Conservation (phyloP, 2,797 vertebrate genomes). For the Botia almorhae region DNA sequence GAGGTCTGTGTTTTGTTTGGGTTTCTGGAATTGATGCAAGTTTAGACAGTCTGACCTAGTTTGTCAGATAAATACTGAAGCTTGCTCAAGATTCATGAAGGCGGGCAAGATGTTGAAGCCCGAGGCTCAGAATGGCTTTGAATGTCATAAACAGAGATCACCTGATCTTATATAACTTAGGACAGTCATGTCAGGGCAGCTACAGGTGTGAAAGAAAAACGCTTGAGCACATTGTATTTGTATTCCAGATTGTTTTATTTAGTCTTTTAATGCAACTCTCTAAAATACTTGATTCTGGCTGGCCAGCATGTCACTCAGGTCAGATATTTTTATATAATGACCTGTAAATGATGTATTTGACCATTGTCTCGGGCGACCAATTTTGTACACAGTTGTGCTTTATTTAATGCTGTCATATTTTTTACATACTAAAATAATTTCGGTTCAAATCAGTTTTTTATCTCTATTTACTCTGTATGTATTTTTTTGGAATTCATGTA, state of each 20-base stretch:
- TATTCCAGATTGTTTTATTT: neutral
- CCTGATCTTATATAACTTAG: slow-evolving; percentile 28
- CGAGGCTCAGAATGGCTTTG: neutral
- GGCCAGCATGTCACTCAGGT: too few relatives aligned
- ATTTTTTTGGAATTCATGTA: too few relatives aligned
- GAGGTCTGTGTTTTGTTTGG: neutral
- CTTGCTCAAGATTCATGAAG: neutral
- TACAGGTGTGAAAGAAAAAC: slow-evolving; percentile 43
- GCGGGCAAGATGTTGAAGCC: neutral
- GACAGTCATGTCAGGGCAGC: slow-evolving; percentile 25
- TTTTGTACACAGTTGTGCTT: neutral
- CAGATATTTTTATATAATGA: neutral
- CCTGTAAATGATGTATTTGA: neutral
- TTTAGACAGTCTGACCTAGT: slow-evolving; percentile 43
- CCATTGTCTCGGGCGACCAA: neutral
- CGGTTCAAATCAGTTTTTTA: too few relatives aligned
- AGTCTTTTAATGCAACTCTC: too few relatives aligned
- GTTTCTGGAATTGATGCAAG: neutral
- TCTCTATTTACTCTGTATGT: too few relatives aligned
- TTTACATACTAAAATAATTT: too few relatives aligned
- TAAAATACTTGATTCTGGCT: neutral
- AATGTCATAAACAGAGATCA: slow-evolving; percentile 6
- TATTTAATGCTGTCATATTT: too few relatives aligned
- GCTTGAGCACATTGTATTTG: neutral
- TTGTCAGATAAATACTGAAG: slow-evolving; percentile 22